These are phyloP conservation scores for Deladenus siricidicola DNA, from an alignment of 2,888 invertebrate genomes.

Conservation along the genomic window DNA sequence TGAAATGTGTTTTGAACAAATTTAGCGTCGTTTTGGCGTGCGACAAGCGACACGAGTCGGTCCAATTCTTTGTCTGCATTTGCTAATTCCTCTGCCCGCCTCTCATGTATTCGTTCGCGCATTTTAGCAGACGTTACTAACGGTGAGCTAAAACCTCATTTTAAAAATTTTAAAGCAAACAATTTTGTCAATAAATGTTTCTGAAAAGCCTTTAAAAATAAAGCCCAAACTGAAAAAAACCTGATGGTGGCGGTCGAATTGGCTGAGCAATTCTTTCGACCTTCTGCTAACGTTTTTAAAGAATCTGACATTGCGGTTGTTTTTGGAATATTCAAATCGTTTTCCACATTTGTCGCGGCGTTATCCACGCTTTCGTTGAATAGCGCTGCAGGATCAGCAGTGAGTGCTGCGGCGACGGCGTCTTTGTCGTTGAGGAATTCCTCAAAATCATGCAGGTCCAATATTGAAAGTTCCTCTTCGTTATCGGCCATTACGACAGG, in stretches of 20 bases:
- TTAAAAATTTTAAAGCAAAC: too few relatives aligned
- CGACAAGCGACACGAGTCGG: conserved; percentile 18
- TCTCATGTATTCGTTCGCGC: conserved; percentile 2
- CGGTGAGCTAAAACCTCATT: background rate
- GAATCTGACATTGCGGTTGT: too few relatives aligned
- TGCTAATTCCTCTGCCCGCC: conserved; percentile 13
- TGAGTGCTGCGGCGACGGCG: background rate
- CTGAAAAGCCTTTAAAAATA: too few relatives aligned
- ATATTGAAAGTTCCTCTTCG: conserved; percentile 6
- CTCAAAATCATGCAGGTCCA: conserved; percentile 19
- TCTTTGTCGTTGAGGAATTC: conserved; percentile 10
- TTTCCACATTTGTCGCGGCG: background rate
- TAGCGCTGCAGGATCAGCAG: background rate
- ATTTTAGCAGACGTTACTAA: background rate
- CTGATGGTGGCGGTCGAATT: too few relatives aligned
- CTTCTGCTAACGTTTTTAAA: too few relatives aligned
- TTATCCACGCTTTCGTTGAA: background rate
- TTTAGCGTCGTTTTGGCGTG: conserved; percentile 13
- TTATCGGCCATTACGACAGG: background rate
- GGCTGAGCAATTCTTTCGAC: too few relatives aligned
- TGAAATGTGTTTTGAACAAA: too few relatives aligned
- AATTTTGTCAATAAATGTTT: too few relatives aligned
- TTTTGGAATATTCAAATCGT: too few relatives aligned
- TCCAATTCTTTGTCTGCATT: conserved; percentile 20
- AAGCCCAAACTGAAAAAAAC: too few relatives aligned